Base-by-base conservation (phyloP, 2,113 vertebrate genomes). In the Callithrix jacchus region DNA sequence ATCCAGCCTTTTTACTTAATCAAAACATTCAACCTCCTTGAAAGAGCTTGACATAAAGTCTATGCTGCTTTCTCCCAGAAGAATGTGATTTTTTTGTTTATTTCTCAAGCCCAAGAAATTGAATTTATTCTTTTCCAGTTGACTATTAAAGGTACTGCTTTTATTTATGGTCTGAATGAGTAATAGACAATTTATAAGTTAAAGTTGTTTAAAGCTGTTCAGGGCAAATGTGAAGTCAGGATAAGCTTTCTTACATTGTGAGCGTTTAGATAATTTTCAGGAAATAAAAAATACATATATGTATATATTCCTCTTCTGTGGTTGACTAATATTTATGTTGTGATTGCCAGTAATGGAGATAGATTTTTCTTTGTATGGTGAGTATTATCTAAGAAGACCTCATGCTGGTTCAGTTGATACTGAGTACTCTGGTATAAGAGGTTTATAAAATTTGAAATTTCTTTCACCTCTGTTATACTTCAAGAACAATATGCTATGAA, bases 1-100 rank as follows among this genome's bases (percentile, higher is more conserved):
- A 97, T 97, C 80, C 68, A 95, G 42, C 91, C 71, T 98, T 74
- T 90, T 97, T 76, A 87, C 77, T 94, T 96, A 74, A 92, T 80
- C 18, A 95, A 45, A 95, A 64, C 8, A 32, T 49, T 77, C 49
- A 79, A 42, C 37, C 12, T 83, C 70, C 20, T 23, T 92, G 32
- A 68, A 87, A 87, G 61, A 71, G 14, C 13, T 52, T 18, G 12
- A 27, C 30, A 54, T 89, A 66, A 71, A 83, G 40, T 37, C 47
- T 79, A 21, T 93, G 32, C 9, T 93, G 8, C 10, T 91, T 96
- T 97, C 21, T 32, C 11, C 45, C 18, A 18, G 30, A 89, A 91
- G 7, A 86, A 81, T 37, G 18, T 37, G n/a, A 70, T 88, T 73
- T 52, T 95, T 95, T 77, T 68, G 6, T 92, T 94, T 87, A 71